These are phyloP conservation scores for Anomalospiza imberbis DNA, from an alignment of 2,797 vertebrate genomes.

Conservation along the genomic window DNA sequence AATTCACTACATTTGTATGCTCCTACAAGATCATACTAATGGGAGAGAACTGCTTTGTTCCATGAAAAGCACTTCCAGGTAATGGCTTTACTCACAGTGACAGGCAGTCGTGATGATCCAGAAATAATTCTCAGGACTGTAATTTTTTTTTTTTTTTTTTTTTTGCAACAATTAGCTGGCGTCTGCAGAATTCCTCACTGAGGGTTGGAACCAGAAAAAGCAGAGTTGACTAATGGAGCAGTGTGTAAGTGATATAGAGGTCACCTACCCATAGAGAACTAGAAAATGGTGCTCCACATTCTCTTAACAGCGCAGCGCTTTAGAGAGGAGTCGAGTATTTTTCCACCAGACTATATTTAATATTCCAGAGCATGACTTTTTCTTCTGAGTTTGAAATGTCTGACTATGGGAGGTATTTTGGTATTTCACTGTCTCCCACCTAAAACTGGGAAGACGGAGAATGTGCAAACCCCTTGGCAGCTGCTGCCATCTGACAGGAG, in stretches of 20 bases:
- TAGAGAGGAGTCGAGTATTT: neutral
- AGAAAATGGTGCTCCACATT: conserved; percentile 8
- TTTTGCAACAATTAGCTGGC: neutral
- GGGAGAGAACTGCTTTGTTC: neutral
- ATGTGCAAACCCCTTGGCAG: neutral
- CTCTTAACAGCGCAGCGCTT: neutral
- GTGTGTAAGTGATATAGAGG: neutral
- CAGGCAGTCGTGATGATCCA: neutral
- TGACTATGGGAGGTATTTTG: neutral
- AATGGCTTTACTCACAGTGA: neutral
- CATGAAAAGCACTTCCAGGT: neutral
- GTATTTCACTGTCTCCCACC: neutral
- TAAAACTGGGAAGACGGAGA: neutral
- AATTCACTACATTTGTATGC: neutral
- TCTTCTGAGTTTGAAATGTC: neutral
- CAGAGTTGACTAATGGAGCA: neutral
- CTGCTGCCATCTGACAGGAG: neutral
- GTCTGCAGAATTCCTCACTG: neutral
- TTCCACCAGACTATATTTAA: neutral
- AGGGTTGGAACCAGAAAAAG: neutral
- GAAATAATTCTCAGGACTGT: neutral
- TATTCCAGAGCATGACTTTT: neutral
- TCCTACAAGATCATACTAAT: neutral
- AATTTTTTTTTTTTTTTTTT: neutral
- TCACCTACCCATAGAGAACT: neutral